Evolutionary conservation across 2,888 invertebrate species (phyloP), one percentile per base, ranked within the genome.

Genomic region (Cylloceria caligata): DNA sequence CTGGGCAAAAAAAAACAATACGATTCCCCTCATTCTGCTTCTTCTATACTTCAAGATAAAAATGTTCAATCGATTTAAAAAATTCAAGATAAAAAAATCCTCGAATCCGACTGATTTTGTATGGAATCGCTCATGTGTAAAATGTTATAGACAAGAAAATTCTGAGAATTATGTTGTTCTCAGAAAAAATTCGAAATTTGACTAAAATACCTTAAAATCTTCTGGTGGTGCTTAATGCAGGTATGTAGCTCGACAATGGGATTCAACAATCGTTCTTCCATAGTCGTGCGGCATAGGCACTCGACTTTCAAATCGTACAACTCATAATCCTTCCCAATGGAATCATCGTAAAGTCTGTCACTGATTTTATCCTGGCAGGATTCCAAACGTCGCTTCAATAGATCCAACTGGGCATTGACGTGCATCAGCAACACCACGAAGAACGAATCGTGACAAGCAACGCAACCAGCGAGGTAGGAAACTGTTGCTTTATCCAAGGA

Each of bases 391-490:
- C 6, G 24, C 30, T 84, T 85, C 27, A 85, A 39, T 24, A 84
- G 79, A 49, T 81, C 83, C 60, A 84, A 72, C n/a, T 85, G 85
- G 11, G 81, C 74, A 3, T 72, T 39, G 19, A 73, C 75, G 76
- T 82, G 84, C 27, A 84, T 80, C 11, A 85, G 72, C 30, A 80
- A 75, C 3, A 84, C 82, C 24, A 80, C 62, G 80, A 85, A 82
- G 45, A 85, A 79, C 1, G 55, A 64, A 42, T 85, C 85, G 55
- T 85, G 82, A 62, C 68, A 72, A 16, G 64, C 80, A 1, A 75
- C 76, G 34, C 83, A 83, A 1, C 76, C 78, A 21, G 84, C 84
- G 7, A 80, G 55, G 11, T 69, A 78, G 5, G 79, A 76, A 42
- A 84, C 30, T 0, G 74, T 67, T 6, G 45, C 39, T 69, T 81